phyloP scores from a whole-genome alignment of 2,797 vertebrate species.

The Anguilla pacifica region DNA sequence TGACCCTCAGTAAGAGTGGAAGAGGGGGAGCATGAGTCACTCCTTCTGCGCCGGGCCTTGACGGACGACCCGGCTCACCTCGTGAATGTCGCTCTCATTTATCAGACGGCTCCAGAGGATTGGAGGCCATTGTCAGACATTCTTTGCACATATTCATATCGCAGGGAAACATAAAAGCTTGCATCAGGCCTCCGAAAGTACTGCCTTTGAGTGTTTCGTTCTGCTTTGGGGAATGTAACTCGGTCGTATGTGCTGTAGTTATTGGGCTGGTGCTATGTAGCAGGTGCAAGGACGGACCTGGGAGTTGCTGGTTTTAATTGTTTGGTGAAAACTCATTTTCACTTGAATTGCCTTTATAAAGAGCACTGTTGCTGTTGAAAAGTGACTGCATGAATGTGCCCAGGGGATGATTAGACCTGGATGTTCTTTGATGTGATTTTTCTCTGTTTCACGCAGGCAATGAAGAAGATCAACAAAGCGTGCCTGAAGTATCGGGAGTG shows the following conservation, averaged over 20 bases:
- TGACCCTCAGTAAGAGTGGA: background rate
- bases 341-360: background rate
- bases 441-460: conserved; percentile 71
- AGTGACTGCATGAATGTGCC: background rate
- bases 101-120: background rate
- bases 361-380: background rate
- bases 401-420: background rate
- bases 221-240: background rate
- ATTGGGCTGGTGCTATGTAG: background rate
- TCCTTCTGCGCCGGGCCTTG: background rate
- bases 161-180: background rate
- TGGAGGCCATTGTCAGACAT: background rate
- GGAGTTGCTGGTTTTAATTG: background rate
- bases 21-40: background rate
- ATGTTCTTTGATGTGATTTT: background rate
- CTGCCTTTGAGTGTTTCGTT: background rate
- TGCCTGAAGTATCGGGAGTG: conserved; percentile 90
- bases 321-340: background rate
- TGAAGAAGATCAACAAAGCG: conserved; percentile 94
- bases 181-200: background rate
- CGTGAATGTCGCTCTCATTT: conserved; percentile 9
- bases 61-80: background rate
- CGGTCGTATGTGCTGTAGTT: background rate
- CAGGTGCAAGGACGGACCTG: background rate
- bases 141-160: background rate